Evolutionary conservation across 2,113 vertebrate genomes (phyloP).

Genomic region (Eonycteris spelaea): DNA sequence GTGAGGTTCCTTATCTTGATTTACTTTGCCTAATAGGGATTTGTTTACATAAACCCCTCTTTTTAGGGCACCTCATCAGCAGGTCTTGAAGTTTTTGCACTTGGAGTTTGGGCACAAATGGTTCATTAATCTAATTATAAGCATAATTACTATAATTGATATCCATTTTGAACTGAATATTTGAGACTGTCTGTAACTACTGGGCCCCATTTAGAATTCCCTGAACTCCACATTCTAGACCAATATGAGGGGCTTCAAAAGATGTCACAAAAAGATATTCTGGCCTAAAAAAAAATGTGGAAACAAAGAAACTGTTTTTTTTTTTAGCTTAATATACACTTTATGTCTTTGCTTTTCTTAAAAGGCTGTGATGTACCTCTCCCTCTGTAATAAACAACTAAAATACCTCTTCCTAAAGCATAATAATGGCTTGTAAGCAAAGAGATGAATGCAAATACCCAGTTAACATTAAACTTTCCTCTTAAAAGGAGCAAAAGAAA

Average conservation of each 20-base stretch:
- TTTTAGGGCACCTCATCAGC: conserved; percentile 74
- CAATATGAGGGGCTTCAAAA: conserved; percentile 58
- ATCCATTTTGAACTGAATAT: conserved; percentile 81
- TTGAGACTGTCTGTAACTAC: conserved; percentile 73
- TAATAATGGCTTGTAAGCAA: conserved; percentile 42
- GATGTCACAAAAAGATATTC: conserved; percentile 71
- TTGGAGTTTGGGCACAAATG: conserved; percentile 80
- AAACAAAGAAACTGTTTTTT: conserved; percentile 79
- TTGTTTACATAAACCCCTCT: conserved; percentile 81
- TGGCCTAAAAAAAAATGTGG: conserved; percentile 58
- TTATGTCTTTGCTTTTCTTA: conserved; percentile 71
- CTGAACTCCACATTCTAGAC: conserved; percentile 64
- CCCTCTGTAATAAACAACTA: conserved; percentile 53
- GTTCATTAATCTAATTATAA: conserved; percentile 88
- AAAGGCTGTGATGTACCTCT: conserved; percentile 43
- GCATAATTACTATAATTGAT: conserved; percentile 87
- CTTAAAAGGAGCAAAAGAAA: conserved; percentile 3
- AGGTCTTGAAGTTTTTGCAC: conserved; percentile 81
- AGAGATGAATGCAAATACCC: conserved; percentile 56
- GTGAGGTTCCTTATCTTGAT: conserved; percentile 76
- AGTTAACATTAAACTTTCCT: conserved; percentile 74
- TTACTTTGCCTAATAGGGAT: conserved; percentile 79
- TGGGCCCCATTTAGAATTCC: conserved; percentile 68
- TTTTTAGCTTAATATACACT: conserved; percentile 64
- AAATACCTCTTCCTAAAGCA: conserved; percentile 55